Conservation (phyloP, 2,113 vertebrate species). For the Silurus glanis region DNA sequence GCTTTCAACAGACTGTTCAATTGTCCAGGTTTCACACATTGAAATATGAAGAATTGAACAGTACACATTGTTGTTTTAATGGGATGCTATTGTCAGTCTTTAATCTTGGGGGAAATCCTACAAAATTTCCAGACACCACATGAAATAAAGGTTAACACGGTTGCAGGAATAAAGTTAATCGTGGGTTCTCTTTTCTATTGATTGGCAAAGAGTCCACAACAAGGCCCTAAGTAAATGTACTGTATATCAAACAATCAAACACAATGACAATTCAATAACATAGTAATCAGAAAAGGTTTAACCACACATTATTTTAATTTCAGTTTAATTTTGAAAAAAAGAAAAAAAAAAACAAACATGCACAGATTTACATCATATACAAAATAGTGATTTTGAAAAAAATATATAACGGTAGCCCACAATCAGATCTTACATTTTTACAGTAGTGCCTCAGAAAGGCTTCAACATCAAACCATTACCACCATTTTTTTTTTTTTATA, state of each 20-base stretch:
- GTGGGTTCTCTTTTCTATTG: background rate
- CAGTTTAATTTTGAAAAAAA: constrained; percentile 2
- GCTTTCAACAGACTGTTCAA: background rate
- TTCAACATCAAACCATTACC: background rate
- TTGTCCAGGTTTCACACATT: background rate
- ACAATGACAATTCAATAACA: background rate
- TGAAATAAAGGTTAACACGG: background rate
- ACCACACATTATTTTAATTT: background rate
- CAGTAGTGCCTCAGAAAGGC: background rate
- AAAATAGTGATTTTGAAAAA: background rate
- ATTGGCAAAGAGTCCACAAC: background rate
- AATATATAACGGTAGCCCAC: background rate
- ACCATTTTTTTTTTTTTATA: background rate
- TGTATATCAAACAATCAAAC: background rate
- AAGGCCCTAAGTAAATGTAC: background rate
- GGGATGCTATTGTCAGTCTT: background rate
- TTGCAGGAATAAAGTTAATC: background rate
- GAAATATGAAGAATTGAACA: no score
- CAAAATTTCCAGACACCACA: background rate
- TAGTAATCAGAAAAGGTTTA: background rate
- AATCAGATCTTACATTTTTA: constrained; percentile 6
- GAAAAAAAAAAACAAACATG: background rate
- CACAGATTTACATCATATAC: constrained; percentile 28
- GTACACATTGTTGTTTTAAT: no score
- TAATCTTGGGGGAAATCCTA: background rate